These are phyloP conservation scores for Callocephalon fimbriatum DNA, from an alignment of 2,113 vertebrate species.

Conservation along the genomic window DNA sequence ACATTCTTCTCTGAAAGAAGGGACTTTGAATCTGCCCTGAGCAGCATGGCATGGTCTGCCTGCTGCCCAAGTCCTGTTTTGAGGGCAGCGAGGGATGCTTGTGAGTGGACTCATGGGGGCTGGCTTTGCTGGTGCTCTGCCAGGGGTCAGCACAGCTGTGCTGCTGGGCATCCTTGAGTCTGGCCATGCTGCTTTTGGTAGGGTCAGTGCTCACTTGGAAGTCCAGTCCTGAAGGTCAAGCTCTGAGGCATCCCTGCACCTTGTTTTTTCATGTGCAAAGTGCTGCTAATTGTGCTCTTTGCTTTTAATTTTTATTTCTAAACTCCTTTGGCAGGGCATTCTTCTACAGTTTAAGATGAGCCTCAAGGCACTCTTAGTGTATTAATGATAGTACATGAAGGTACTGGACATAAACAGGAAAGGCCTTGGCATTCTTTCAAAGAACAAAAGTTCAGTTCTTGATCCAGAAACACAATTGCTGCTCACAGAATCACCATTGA, in stretches of 20 bases:
- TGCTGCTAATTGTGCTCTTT: background rate
- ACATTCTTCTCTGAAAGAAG: background rate
- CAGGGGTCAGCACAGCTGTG: background rate
- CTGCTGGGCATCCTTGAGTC: background rate
- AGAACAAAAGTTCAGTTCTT: background rate
- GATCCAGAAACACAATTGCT: background rate
- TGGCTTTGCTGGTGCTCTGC: background rate
- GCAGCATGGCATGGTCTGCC: background rate
- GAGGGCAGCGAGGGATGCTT: background rate
- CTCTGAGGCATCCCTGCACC: background rate
- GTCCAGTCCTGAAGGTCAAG: background rate
- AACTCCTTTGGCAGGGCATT: background rate
- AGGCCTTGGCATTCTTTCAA: background rate
- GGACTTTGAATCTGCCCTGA: rapidly evolving
- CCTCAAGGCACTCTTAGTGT: background rate
- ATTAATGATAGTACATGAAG: background rate
- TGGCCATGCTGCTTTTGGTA: background rate
- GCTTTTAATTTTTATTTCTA: background rate
- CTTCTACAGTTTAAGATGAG: background rate
- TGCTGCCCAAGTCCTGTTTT: rapidly evolving
- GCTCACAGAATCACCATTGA: background rate
- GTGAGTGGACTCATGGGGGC: rapidly evolving
- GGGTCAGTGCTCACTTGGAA: background rate
- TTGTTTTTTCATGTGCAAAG: background rate
- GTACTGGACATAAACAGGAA: background rate